Evolutionary conservation across 2,888 invertebrate genomes (phyloP).

Genomic region (Pristionchus entomophagus): DNA sequence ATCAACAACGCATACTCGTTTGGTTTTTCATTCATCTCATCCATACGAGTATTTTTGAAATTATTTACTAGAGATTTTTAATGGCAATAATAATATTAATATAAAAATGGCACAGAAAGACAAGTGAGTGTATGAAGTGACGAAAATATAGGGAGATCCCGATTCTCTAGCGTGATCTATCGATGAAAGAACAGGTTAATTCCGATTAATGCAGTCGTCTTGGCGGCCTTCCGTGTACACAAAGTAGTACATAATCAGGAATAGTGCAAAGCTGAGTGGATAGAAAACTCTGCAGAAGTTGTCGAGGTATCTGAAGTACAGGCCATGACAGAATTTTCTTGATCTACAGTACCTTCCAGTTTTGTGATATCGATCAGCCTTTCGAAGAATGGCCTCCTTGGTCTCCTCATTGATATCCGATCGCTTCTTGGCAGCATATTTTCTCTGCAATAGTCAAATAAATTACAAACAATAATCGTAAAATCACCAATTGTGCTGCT

Average conservation of each 20-base stretch:
- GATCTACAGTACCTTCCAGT: conserved; percentile 59
- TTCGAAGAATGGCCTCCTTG: conserved; percentile 66
- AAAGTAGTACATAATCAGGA: conserved; percentile 75
- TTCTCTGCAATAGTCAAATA: conserved; percentile 59
- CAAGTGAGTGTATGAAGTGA: not conserved
- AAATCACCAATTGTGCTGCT: conserved; percentile 69
- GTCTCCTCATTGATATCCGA: conserved; percentile 72
- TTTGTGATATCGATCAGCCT: conserved; percentile 73
- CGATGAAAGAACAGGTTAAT: not conserved
- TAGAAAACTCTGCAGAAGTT: conserved; percentile 74
- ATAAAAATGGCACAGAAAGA: too few species aligned
- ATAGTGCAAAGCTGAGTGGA: conserved; percentile 72
- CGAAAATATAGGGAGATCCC: not conserved
- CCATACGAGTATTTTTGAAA: too few species aligned
- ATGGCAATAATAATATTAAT: too few species aligned
- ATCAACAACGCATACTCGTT: too few species aligned
- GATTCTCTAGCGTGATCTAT: not conserved
- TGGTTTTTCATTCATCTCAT: too few species aligned
- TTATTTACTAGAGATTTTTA: too few species aligned
- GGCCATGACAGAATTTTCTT: not conserved
- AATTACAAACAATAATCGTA: not conserved
- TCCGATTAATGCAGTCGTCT: conserved; percentile 61
- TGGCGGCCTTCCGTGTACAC: conserved; percentile 75
- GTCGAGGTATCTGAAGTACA: conserved; percentile 65
- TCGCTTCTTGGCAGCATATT: conserved; percentile 71